Conservation (phyloP, 2,113 vertebrate species). For the Pituophis catenifer region DNA sequence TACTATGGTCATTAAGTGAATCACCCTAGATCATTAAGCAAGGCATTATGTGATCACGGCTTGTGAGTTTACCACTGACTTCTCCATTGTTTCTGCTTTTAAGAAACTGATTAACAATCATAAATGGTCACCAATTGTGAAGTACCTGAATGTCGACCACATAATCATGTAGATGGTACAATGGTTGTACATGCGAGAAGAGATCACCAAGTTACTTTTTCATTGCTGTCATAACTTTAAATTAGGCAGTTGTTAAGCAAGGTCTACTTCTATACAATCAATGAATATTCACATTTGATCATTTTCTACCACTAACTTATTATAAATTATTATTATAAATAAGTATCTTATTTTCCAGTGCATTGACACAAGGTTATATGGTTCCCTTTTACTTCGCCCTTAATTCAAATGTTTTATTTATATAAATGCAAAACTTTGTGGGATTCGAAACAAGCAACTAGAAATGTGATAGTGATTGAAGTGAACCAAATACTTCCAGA, state of each 20-base stretch:
- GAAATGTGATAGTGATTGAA: neutral
- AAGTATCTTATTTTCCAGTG: neutral
- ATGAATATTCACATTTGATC: neutral
- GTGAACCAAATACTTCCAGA: neutral
- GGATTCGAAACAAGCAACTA: neutral
- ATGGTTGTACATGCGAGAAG: neutral
- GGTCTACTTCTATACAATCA: neutral
- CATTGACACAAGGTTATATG: neutral
- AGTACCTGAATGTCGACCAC: neutral
- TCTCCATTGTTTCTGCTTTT: neutral
- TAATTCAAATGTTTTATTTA: neutral
- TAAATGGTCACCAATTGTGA: neutral
- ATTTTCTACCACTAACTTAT: neutral
- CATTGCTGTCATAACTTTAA: neutral
- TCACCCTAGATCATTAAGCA: neutral
- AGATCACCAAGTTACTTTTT: neutral
- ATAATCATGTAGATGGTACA: neutral
- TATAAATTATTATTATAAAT: too few species aligned
- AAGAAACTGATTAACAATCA: neutral
- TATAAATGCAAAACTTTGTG: neutral
- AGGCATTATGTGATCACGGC: neutral
- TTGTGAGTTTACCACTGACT: neutral
- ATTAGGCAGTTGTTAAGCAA: neutral
- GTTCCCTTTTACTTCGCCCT: neutral
- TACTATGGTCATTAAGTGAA: neutral